Conservation (phyloP, 2,797 vertebrate species). For the Argentina silus region DNA sequence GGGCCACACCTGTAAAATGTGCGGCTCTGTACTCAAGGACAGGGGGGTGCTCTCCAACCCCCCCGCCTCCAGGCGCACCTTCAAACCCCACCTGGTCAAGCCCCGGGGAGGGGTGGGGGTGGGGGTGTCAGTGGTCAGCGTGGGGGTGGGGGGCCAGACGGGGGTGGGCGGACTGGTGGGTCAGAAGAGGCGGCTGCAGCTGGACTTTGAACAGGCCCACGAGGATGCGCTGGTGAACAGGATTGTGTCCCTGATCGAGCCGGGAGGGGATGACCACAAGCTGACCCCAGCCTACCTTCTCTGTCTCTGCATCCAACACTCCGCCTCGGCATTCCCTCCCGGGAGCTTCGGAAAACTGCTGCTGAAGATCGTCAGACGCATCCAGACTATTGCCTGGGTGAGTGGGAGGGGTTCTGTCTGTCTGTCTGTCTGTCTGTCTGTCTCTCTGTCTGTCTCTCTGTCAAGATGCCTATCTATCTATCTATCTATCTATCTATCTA, state of each 20-base stretch:
- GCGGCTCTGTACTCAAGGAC: constrained; percentile 80
- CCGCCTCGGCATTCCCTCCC: constrained; percentile 83
- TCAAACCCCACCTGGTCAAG: constrained; percentile 74
- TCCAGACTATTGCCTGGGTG: constrained; percentile 92
- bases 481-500: no score
- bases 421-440: no score
- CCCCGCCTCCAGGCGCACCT: constrained; percentile 55
- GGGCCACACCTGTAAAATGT: constrained; percentile 77
- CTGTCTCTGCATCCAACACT: constrained; percentile 94
- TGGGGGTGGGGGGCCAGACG: background rate
- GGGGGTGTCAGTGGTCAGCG: constrained; percentile 39
- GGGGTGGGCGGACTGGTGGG: constrained; percentile 36
- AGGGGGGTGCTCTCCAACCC: constrained; percentile 23
- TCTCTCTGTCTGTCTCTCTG: no score
- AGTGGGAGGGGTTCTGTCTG: constrained; percentile 23
- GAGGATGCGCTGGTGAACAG: constrained; percentile 88
- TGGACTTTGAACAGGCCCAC: constrained; percentile 86
- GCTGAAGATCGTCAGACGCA: constrained; percentile 86
- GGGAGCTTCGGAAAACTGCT: constrained; percentile 91
- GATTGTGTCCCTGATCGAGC: constrained; percentile 89
- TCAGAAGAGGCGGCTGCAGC: constrained; percentile 80
- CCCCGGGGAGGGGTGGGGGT: constrained; percentile 50
- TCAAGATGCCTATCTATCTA: no score
- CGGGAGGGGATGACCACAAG: constrained; percentile 89
- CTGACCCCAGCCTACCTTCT: constrained; percentile 92